Evolutionary conservation across 2,888 invertebrate species (phyloP).

Genomic region (Drosophila tripunctata): DNA sequence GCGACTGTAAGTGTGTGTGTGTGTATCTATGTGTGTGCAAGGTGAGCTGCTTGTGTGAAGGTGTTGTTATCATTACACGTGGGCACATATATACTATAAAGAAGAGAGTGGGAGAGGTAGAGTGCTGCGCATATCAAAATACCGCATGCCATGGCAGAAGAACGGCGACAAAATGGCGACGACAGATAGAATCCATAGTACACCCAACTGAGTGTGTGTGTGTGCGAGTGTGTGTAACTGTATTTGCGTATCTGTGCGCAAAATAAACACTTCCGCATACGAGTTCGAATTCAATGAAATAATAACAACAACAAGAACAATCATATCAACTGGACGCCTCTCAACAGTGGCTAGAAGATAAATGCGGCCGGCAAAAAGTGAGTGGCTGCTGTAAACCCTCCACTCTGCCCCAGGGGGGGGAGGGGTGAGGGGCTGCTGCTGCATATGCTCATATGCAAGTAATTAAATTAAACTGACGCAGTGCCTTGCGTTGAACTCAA

Average conservation of each 20-base stretch:
- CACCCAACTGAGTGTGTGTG: background rate
- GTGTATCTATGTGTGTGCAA: slow-evolving; percentile 9
- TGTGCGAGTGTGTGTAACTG: slow-evolving; percentile 15
- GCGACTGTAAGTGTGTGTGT: slow-evolving; percentile 4
- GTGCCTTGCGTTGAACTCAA: slow-evolving; percentile 70
- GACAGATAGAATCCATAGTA: slow-evolving; percentile 53
- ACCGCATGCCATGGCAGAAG: slow-evolving; percentile 48
- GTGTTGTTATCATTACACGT: slow-evolving; percentile 72
- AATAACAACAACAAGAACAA: slow-evolving; percentile 45
- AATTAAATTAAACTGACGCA: slow-evolving; percentile 74
- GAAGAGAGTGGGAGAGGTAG: background rate
- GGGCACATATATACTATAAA: slow-evolving; percentile 34
- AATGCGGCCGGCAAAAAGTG: slow-evolving; percentile 53
- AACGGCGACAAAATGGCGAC: slow-evolving; percentile 66
- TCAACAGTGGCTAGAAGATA: slow-evolving; percentile 50
- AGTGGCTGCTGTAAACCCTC: background rate
- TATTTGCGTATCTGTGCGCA: slow-evolving; percentile 61
- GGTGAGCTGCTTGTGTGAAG: slow-evolving; percentile 18
- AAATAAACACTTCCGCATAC: slow-evolving; percentile 75
- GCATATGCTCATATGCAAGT: slow-evolving; percentile 51
- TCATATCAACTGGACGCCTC: slow-evolving; percentile 41
- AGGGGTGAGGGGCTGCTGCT: slow-evolving; percentile 1
- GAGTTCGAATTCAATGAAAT: slow-evolving; percentile 67
- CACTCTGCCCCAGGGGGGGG: background rate
- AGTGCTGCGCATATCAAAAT: slow-evolving; percentile 64